Evolutionary conservation across 2,113 vertebrate species (phyloP).

Genomic region (Clarias magur): DNA sequence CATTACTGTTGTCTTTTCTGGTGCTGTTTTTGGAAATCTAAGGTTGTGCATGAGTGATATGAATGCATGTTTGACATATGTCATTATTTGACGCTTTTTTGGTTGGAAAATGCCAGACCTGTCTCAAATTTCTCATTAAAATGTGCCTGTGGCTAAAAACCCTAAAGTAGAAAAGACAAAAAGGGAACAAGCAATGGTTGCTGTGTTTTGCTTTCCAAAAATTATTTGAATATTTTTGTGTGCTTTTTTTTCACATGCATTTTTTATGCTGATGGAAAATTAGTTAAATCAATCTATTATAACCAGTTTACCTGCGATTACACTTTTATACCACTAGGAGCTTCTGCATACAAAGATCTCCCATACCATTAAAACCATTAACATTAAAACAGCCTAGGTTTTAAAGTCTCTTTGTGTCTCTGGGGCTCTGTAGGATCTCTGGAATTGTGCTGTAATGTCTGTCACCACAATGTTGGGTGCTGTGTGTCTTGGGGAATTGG

Average conservation of each 20-base stretch:
- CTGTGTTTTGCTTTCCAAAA: background rate
- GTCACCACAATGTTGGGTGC: too few species aligned
- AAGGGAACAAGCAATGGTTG: background rate
- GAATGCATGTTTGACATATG: background rate
- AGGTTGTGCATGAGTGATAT: background rate
- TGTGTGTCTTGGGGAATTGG: too few species aligned
- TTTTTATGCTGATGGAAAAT: background rate
- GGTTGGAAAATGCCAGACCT: conserved; percentile 8
- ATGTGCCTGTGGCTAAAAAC: background rate
- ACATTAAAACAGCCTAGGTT: too few species aligned
- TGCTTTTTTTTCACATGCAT: background rate
- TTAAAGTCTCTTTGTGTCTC: too few species aligned
- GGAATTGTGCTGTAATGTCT: too few species aligned
- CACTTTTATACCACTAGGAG: background rate
- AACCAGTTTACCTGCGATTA: background rate
- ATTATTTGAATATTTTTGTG: background rate
- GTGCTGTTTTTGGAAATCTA: conserved; percentile 7
- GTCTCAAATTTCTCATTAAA: conserved; percentile 8
- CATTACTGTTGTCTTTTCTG: background rate
- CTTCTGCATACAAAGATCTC: background rate
- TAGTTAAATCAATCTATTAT: too few species aligned
- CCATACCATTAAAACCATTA: too few species aligned
- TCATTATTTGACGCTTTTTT: background rate
- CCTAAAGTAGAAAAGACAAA: background rate
- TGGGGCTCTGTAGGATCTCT: too few species aligned